Evolutionary conservation across 2,113 vertebrate species (phyloP).

Genomic region (Calonectris borealis): DNA sequence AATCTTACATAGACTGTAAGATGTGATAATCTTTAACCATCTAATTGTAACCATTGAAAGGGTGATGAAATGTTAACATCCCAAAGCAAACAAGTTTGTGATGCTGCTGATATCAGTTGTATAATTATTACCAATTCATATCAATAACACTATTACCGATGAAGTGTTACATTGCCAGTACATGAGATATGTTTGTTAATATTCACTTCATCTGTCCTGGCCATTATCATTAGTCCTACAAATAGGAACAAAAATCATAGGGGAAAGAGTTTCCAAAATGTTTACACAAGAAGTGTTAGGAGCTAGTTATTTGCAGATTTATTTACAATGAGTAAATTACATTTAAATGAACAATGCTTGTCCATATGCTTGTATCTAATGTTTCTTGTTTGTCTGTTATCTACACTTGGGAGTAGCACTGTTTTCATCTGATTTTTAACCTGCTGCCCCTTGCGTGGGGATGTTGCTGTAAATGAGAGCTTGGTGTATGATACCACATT

Average conservation of each 20-base stretch:
- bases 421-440: slow-evolving; percentile 5
- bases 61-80: background rate
- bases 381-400: background rate
- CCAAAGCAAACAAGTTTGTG: background rate
- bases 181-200: background rate
- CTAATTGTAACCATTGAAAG: background rate
- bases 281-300: background rate
- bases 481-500: background rate
- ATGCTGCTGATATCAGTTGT: background rate
- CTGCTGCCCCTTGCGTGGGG: background rate
- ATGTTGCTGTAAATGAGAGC: background rate
- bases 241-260: background rate
- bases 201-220: background rate
- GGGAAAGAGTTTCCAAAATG: background rate
- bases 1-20: background rate
- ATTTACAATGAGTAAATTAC: background rate
- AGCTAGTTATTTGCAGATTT: background rate
- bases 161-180: background rate
- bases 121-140: background rate
- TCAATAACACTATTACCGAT: background rate
- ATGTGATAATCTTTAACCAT: background rate
- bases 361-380: background rate
- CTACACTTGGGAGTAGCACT: background rate
- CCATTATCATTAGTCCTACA: background rate
- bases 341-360: background rate